These are phyloP conservation scores for Enteromius unitaeniatus DNA, from an alignment of 2,797 vertebrate genomes.

Conservation along the genomic window DNA sequence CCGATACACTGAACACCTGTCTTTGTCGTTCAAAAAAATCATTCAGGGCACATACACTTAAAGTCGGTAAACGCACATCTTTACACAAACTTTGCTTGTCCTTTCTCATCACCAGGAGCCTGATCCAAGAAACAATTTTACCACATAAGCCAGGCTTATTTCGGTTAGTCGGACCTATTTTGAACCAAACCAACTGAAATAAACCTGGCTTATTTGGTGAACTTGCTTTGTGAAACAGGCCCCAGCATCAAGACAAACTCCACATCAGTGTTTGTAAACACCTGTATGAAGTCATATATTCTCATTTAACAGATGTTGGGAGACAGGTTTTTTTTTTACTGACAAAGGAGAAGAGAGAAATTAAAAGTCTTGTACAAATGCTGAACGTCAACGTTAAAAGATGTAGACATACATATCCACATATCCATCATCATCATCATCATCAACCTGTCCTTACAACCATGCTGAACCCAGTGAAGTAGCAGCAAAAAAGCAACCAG, in stretches of 20 bases:
- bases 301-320: conserved; percentile 7
- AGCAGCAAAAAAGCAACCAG: conserved; percentile 58
- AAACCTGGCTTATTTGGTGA: too few species aligned
- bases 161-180: too few species aligned
- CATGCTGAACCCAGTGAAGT: not conserved
- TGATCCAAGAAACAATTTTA: too few species aligned
- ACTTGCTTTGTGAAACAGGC: too few species aligned
- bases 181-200: too few species aligned
- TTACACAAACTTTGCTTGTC: conserved; percentile 20
- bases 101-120: not conserved
- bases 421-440: conserved; percentile 59
- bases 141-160: too few species aligned
- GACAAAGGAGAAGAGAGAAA: not conserved
- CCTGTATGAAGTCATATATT: conserved; percentile 56
- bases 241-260: conserved; percentile 3
- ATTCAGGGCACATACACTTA: conserved; percentile 57
- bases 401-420: conserved; percentile 78
- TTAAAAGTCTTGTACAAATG: conserved; percentile 27
- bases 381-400: conserved; percentile 28
- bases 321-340: not conserved
- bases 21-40: conserved; percentile 20
- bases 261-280: conserved; percentile 37
- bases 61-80: not conserved
- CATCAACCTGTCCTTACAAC: conserved; percentile 1
- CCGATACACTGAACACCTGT: conserved; percentile 61